phyloP scores from a whole-genome alignment of 2,888 invertebrate species.

The Drosophila rellima region DNA sequence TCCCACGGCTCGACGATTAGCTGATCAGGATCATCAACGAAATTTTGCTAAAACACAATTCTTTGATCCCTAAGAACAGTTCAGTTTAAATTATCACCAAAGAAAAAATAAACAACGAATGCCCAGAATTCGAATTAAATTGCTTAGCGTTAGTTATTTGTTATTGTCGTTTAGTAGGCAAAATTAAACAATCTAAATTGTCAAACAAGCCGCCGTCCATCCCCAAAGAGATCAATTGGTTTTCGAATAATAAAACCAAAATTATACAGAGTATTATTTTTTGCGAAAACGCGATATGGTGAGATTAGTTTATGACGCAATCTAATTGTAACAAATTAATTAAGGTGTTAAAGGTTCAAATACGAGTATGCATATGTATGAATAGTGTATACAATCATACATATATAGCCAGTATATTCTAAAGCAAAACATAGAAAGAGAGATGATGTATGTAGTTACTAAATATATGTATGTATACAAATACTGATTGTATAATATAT shows the following conservation, averaged over 20 bases:
- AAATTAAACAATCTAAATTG: slow-evolving; percentile 47
- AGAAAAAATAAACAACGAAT: slow-evolving; percentile 26
- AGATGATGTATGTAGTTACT: slow-evolving; percentile 7
- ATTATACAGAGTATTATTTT: slow-evolving; percentile 60
- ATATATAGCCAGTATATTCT: slow-evolving; percentile 19
- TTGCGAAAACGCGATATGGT: slow-evolving; percentile 34
- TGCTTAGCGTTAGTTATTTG: slow-evolving; percentile 33
- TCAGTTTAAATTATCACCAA: slow-evolving; percentile 8
- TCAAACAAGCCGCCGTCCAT: slow-evolving; percentile 61
- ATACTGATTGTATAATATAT: slow-evolving; percentile 11
- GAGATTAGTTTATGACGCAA: slow-evolving; percentile 66
- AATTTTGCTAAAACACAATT: slow-evolving; percentile 22
- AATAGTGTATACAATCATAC: not conserved
- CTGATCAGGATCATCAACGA: slow-evolving; percentile 50
- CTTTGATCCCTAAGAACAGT: not conserved
- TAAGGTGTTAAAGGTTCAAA: slow-evolving; percentile 58
- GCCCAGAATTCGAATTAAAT: slow-evolving; percentile 16
- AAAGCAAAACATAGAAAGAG: not conserved
- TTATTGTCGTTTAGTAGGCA: slow-evolving; percentile 32
- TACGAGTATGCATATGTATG: slow-evolving; percentile 19
- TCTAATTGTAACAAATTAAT: slow-evolving; percentile 66
- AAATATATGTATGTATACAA: not conserved
- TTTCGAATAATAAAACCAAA: slow-evolving; percentile 40
- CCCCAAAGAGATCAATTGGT: slow-evolving; percentile 58
- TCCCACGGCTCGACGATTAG: slow-evolving; percentile 31